A percentile compares a stretch with the other conserved stretches of the same genome.
Conservation (phyloP, 2,888 invertebrate genomes). For the Drosophila ustulata region DNA sequence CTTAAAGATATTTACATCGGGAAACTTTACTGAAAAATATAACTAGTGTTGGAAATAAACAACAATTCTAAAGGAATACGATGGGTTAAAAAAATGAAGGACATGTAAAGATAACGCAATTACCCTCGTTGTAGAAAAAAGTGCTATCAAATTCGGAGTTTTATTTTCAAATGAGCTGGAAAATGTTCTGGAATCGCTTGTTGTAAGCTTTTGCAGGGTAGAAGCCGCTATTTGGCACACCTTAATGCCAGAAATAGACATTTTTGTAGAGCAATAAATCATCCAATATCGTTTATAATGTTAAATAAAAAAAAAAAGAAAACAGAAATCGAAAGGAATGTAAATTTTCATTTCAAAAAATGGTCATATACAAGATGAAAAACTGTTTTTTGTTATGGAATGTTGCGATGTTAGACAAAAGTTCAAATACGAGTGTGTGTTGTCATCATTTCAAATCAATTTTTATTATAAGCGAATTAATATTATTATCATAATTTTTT, state of each 20-base stretch:
- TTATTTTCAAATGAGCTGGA: conserved; percentile 41
- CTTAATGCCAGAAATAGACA: conserved; percentile 28
- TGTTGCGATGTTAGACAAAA: conserved; percentile 61
- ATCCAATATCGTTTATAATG: conserved; percentile 3
- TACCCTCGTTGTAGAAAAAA: conserved; percentile 15
- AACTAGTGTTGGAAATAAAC: not conserved
- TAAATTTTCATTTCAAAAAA: conserved; percentile 37
- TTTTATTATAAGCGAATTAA: conserved; percentile 72
- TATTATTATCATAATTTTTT: conserved; percentile 42
- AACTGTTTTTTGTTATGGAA: conserved; percentile 43
- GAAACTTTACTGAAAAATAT: not conserved
- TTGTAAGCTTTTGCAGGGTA: conserved; percentile 52
- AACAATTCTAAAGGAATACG: not conserved
- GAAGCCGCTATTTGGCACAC: conserved; percentile 58
- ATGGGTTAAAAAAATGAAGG: not conserved
- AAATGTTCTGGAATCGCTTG: conserved; percentile 46
- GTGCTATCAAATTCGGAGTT: conserved; percentile 56
- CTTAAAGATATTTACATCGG: not conserved
- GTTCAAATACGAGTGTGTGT: conserved; percentile 77
- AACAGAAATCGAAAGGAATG: conserved; percentile 19
- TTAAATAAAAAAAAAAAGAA: conserved; percentile 26
- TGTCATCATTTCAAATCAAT: conserved; percentile 69
- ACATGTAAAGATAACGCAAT: conserved; percentile 4
- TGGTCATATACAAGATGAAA: conserved; percentile 44
- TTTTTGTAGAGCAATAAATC: conserved; percentile 24